Conservation (phyloP, 2,797 vertebrate genomes). For the Nothura maculosa region DNA sequence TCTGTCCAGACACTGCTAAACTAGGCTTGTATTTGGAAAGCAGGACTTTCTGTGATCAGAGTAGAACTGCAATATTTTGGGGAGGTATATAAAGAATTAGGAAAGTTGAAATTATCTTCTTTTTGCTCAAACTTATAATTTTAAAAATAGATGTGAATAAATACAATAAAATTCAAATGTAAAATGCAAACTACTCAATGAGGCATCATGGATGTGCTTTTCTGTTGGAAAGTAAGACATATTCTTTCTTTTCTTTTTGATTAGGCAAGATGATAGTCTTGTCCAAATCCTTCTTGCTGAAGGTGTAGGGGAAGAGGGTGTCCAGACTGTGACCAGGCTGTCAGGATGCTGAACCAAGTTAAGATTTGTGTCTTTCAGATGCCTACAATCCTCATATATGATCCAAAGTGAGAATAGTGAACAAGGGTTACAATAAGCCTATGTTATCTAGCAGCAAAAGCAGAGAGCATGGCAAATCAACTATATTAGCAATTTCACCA, state of each 20-base stretch:
- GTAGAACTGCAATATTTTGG: not conserved
- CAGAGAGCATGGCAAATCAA: rapidly evolving
- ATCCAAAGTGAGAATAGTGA: not conserved
- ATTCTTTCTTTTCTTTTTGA: not conserved
- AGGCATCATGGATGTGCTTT: not conserved
- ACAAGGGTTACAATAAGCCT: not conserved
- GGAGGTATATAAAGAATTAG: not conserved
- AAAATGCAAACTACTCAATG: not conserved
- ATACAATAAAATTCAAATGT: not conserved
- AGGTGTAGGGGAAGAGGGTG: not conserved
- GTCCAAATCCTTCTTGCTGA: not conserved
- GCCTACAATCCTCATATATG: not conserved
- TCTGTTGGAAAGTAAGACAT: not conserved
- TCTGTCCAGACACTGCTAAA: slow-evolving; percentile 5
- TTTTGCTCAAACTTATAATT: not conserved
- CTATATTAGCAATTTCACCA: not conserved
- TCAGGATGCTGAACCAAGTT: not conserved
- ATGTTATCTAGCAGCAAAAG: not conserved
- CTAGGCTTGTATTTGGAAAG: not conserved
- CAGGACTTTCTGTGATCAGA: not conserved
- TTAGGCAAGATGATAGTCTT: not conserved
- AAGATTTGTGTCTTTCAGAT: not conserved
- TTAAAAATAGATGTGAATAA: not conserved
- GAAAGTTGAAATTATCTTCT: not conserved
- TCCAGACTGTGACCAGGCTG: not conserved